Percentiles rank a stretch among this genome's conserved stretches.
Conservation (phyloP, 2,797 vertebrate species). For the Aldrovandia affinis region DNA sequence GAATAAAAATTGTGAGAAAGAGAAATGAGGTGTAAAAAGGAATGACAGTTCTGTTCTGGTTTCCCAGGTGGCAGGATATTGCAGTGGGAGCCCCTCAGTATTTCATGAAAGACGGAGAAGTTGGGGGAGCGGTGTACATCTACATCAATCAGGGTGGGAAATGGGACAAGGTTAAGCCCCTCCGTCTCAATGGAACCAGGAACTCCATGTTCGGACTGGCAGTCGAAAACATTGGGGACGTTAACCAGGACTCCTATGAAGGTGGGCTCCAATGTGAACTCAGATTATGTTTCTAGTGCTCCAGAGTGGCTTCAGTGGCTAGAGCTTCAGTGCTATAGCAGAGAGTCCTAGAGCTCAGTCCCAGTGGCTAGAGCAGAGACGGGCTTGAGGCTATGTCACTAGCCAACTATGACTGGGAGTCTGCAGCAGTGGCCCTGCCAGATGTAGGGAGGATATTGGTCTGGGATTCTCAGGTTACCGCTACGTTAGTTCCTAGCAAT, state of each 20-base stretch:
- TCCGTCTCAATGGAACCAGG: conserved; percentile 80
- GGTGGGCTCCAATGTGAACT: conserved; percentile 67
- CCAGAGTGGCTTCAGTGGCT: too few species aligned
- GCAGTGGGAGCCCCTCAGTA: conserved; percentile 95
- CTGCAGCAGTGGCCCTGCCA: not conserved
- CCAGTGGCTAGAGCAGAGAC: not conserved
- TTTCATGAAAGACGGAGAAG: conserved; percentile 84
- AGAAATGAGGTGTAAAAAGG: not conserved
- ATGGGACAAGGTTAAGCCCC: conserved; percentile 77
- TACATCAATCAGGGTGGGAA: conserved; percentile 85
- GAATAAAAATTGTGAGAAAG: not conserved
- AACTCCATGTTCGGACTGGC: conserved; percentile 95
- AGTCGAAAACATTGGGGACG: conserved; percentile 90
- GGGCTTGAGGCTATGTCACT: not conserved
- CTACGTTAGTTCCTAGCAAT: not conserved
- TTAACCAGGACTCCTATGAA: conserved; percentile 87
- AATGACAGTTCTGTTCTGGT: not conserved
- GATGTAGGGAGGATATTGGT: not conserved
- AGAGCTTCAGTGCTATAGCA: too few species aligned
- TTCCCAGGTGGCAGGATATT: conserved; percentile 90
- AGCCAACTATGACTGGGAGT: too few species aligned
- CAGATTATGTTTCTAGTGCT: too few species aligned
- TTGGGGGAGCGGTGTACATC: conserved; percentile 90
- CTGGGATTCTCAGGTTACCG: not conserved
- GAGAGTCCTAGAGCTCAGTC: not conserved